These are phyloP conservation scores for Aleiodes alternator DNA, from an alignment of 2,888 invertebrate species.

Conservation along the genomic window DNA sequence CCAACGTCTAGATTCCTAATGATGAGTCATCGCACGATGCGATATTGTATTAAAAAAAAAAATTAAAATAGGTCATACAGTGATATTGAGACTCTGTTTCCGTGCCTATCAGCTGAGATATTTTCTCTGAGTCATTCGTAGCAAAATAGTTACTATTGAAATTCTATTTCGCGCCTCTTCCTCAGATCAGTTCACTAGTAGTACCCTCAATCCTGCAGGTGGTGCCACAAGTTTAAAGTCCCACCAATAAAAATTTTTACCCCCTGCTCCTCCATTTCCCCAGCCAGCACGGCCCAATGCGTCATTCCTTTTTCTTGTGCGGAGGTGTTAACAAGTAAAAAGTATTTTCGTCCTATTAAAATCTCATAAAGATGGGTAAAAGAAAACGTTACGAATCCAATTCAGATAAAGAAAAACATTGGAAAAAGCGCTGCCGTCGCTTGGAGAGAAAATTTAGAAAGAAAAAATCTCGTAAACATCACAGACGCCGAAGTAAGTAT, in stretches of 20 bases:
- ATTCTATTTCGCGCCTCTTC: slow-evolving; percentile 52
- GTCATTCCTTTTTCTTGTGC: slow-evolving; percentile 22
- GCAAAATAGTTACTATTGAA: slow-evolving; percentile 31
- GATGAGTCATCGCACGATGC: slow-evolving; percentile 58
- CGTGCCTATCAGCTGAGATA: slow-evolving; percentile 34
- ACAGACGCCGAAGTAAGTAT: too few species aligned
- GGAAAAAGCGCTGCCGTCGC: too few species aligned
- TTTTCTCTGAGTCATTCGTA: slow-evolving; percentile 21
- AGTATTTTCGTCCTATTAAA: neutral
- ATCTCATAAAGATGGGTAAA: neutral
- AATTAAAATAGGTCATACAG: slow-evolving; percentile 41
- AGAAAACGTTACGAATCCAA: neutral
- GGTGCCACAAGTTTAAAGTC: slow-evolving; percentile 19
- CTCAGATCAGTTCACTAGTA: slow-evolving; percentile 41
- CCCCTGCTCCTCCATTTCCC: neutral
- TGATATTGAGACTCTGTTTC: slow-evolving; percentile 23
- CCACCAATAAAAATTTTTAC: slow-evolving; percentile 6
- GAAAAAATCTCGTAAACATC: too few species aligned
- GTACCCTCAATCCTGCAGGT: neutral
- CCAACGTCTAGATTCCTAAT: slow-evolving; percentile 57
- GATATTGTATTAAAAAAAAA: slow-evolving; percentile 44
- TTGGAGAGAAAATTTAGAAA: too few species aligned
- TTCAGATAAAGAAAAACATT: too few species aligned
- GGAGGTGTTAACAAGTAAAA: slow-evolving; percentile 8
- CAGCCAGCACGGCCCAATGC: neutral